Percentiles rank a stretch among this genome's conserved stretches.
Evolutionary conservation across 2,888 invertebrate genomes (phyloP).

Genomic region (Dicyrtomina minuta): DNA sequence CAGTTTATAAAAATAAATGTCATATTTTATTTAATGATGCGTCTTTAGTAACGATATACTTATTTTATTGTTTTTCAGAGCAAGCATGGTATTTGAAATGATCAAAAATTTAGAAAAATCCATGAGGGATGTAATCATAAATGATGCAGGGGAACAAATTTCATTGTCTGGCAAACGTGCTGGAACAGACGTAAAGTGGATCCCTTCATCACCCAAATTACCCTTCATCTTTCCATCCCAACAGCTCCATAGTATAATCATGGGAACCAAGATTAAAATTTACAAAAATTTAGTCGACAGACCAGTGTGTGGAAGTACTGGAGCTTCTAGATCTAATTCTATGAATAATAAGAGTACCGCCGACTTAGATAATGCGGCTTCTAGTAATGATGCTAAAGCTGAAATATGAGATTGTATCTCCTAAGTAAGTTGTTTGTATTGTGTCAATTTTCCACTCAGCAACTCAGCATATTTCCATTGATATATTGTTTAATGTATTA

Average conservation of each 20-base stretch:
- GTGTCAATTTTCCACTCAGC: too few species aligned
- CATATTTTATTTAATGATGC: too few species aligned
- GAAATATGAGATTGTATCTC: too few species aligned
- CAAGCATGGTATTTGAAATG: slow-evolving; percentile 64
- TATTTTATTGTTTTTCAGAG: slow-evolving; percentile 56
- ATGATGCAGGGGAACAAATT: not conserved
- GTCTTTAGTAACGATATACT: slow-evolving; percentile 7
- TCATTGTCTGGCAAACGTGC: too few species aligned
- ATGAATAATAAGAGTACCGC: too few species aligned
- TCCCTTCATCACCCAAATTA: not conserved
- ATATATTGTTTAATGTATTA: too few species aligned
- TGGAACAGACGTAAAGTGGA: not conserved
- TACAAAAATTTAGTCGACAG: slow-evolving; percentile 42
- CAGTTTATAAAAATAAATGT: too few species aligned
- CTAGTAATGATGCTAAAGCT: too few species aligned
- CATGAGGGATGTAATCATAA: not conserved
- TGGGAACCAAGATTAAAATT: slow-evolving; percentile 44
- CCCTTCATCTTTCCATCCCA: slow-evolving; percentile 17
- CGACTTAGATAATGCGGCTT: too few species aligned
- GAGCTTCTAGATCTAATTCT: too few species aligned
- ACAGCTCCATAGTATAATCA: slow-evolving; percentile 29
- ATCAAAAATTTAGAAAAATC: slow-evolving; percentile 59
- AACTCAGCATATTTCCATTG: too few species aligned
- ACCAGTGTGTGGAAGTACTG: slow-evolving; percentile 35
- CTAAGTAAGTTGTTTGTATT: too few species aligned